These are phyloP conservation scores for Haliclystus octoradiatus DNA, from an alignment of 30 jellyfish, hydroid and myxozoan genomes.

Conservation along the genomic window DNA sequence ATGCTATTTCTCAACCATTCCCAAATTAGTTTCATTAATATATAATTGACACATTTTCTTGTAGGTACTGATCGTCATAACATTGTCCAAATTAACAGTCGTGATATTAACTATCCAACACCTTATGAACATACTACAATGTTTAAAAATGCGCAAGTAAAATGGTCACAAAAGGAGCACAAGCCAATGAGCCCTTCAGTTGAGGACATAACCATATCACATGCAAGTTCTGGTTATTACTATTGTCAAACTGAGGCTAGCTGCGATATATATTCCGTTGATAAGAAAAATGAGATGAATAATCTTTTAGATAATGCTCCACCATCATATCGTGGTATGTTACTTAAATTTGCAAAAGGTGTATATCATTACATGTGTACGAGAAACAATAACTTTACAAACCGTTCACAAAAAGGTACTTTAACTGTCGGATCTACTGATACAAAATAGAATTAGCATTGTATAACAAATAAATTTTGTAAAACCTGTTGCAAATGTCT, in stretches of 20 bases:
- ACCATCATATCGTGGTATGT: constrained; percentile 76
- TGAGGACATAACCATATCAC: constrained; percentile 55
- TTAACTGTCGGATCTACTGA: constrained; percentile 24
- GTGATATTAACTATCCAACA: constrained; percentile 56
- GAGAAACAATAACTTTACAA: constrained; percentile 75
- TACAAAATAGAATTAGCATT: too few relatives aligned
- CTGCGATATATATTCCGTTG: constrained; percentile 49
- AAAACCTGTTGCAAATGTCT: too few relatives aligned
- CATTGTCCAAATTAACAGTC: constrained; percentile 51
- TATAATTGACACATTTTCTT: too few relatives aligned
- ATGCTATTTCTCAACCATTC: too few relatives aligned
- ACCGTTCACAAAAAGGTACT: constrained; percentile 63
- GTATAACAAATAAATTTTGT: too few relatives aligned
- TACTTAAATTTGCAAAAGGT: constrained; percentile 31
- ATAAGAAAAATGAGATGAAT: constrained; percentile 24
- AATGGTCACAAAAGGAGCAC: constrained; percentile 17
- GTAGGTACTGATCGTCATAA: constrained; percentile 85
- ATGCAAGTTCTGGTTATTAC: constrained; percentile 67
- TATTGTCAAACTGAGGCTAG: constrained; percentile 30
- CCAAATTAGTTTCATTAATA: too few relatives aligned
- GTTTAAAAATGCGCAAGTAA: constrained; percentile 48
- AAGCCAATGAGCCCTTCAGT: constrained; percentile 11
- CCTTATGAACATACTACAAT: constrained; percentile 58
- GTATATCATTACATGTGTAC: constrained; percentile 71
- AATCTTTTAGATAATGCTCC: constrained; percentile 74